Evolutionary conservation across 2,888 invertebrate genomes (phyloP).

Genomic region (Arctia plantaginis): DNA sequence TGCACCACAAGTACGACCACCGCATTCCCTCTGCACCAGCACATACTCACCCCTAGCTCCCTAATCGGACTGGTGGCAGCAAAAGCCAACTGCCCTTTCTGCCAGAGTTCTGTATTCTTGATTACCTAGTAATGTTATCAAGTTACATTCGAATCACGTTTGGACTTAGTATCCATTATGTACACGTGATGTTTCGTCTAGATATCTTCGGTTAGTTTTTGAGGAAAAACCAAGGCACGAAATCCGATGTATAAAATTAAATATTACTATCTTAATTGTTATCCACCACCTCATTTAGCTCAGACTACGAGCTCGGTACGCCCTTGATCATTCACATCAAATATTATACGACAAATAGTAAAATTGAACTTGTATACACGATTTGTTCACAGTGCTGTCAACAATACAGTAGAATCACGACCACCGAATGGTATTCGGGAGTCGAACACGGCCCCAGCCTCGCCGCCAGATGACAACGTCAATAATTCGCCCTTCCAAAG

Average conservation of each 20-base stretch:
- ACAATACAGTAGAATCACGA: constrained; percentile 58
- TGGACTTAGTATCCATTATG: no score
- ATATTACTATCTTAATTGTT: not conserved
- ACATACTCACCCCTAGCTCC: no score
- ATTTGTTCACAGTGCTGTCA: constrained; percentile 57
- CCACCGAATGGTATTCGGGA: constrained; percentile 69
- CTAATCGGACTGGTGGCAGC: no score
- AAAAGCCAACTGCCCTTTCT: no score
- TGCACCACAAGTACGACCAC: constrained; percentile 14
- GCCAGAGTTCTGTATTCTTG: no score
- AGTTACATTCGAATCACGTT: no score
- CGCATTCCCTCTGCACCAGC: not conserved
- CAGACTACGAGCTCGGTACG: no score
- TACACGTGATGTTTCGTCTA: not conserved
- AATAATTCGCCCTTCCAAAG: constrained; percentile 74
- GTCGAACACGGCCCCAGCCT: constrained; percentile 72
- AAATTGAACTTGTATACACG: not conserved
- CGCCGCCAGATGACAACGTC: constrained; percentile 77
- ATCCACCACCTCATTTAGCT: no score
- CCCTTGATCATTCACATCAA: no score
- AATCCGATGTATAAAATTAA: not conserved
- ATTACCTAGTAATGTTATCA: no score
- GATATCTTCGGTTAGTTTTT: no score
- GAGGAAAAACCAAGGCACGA: no score
- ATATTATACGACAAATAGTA: not conserved